Percentiles rank a stretch among this genome's conserved stretches.
phyloP scores from a whole-genome alignment of 2,113 vertebrate species.

The Peromyscus californicus region DNA sequence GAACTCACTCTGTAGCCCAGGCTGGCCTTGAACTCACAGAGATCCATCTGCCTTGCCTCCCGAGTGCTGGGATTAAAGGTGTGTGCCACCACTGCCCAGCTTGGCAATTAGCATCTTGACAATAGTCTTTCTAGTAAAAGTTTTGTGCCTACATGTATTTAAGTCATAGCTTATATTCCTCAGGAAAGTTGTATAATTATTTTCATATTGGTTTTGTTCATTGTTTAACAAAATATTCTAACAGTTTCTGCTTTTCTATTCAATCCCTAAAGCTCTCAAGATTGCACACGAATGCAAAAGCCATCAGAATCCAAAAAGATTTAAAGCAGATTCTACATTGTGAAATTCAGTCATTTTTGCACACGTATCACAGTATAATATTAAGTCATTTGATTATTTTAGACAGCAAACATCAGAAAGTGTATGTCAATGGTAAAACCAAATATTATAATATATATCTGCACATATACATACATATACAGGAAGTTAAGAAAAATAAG shows the following conservation, averaged over 20 bases:
- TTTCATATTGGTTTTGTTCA: not conserved
- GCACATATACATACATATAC: not conserved
- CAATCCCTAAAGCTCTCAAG: not conserved
- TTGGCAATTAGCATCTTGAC: slow-evolving; percentile 1
- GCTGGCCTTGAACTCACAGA: too few species aligned
- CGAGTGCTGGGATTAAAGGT: too few species aligned
- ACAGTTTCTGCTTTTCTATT: slow-evolving; percentile 7
- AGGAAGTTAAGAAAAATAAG: slow-evolving; percentile 11
- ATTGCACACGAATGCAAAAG: not conserved
- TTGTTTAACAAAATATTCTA: slow-evolving; percentile 33
- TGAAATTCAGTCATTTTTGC: not conserved
- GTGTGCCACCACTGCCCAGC: too few species aligned
- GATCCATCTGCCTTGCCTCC: too few species aligned
- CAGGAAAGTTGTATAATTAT: not conserved
- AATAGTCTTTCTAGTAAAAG: slow-evolving; percentile 16
- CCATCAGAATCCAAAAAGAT: not conserved
- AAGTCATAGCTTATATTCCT: not conserved
- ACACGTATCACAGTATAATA: not conserved
- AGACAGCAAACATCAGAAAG: not conserved
- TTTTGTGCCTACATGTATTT: slow-evolving; percentile 24
- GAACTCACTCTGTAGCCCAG: too few species aligned
- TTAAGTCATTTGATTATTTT: slow-evolving; percentile 9
- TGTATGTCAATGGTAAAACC: not conserved
- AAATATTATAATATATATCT: not conserved
- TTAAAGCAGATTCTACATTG: not conserved